A percentile compares a stretch with the other conserved stretches of the same genome.
These are phyloP conservation scores for Sycophila texana DNA, from an alignment of 2,888 invertebrate genomes.

Conservation along the genomic window DNA sequence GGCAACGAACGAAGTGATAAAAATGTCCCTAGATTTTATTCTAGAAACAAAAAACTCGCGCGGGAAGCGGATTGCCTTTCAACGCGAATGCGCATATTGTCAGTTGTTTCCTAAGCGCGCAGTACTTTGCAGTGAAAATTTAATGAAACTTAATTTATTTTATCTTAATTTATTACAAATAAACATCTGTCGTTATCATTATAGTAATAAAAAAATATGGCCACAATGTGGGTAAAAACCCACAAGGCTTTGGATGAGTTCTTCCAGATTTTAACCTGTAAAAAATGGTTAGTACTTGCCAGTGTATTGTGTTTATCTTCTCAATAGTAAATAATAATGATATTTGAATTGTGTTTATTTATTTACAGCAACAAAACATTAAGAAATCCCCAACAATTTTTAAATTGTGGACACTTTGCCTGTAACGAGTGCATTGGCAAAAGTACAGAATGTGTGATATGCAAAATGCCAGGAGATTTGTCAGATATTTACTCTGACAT, in stretches of 20 bases:
- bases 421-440: constrained; percentile 43
- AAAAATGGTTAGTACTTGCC: constrained; percentile 55
- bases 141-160: no score
- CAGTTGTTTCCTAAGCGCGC: no score
- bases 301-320: neutral
- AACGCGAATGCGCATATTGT: neutral
- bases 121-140: no score
- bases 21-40: no score
- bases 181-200: neutral
- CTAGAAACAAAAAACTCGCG: neutral
- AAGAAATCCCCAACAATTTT: constrained; percentile 47
- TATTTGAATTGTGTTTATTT: neutral
- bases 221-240: constrained; percentile 51
- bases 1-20: no score
- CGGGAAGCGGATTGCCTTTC: neutral
- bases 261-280: constrained; percentile 55
- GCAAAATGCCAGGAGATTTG: constrained; percentile 46
- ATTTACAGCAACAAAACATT: constrained; percentile 37
- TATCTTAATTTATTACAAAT: neutral
- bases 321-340: neutral
- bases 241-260: constrained; percentile 53
- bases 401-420: constrained; percentile 54
- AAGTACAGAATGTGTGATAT: constrained; percentile 40
- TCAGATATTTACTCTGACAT: constrained; percentile 42
- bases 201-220: constrained; percentile 19